Evolutionary conservation across 2,888 invertebrate genomes (phyloP).

Genomic region (Thecophora atra): DNA sequence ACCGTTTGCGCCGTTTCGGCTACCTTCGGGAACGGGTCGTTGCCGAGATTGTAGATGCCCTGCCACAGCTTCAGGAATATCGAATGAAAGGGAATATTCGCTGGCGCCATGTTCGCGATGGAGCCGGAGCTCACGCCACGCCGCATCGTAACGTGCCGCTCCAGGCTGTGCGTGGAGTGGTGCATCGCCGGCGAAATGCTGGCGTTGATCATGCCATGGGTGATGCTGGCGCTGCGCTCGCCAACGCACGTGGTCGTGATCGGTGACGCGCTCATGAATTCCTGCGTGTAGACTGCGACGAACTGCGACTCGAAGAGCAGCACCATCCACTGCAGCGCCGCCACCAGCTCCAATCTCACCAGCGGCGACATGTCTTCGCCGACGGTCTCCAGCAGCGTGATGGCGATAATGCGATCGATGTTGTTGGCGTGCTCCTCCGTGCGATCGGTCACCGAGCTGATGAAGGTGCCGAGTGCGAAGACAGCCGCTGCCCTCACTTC

Average conservation of each 20-base stretch:
- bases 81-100: slow-evolving; percentile 67
- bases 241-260: slow-evolving; percentile 42
- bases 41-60: slow-evolving; percentile 78
- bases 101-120: slow-evolving; percentile 68
- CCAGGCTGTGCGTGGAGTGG: slow-evolving; percentile 65
- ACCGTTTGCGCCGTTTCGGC: slow-evolving; percentile 80
- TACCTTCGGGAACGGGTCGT: slow-evolving; percentile 90
- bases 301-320: slow-evolving; percentile 89
- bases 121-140: slow-evolving; percentile 77
- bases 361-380: slow-evolving; percentile 86
- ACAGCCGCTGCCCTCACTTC: slow-evolving; percentile 95
- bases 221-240: slow-evolving; percentile 56
- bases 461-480: slow-evolving; percentile 93
- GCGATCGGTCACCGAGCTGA: slow-evolving; percentile 83
- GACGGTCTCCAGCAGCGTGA: slow-evolving; percentile 82
- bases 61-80: slow-evolving; percentile 92
- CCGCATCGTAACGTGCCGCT: slow-evolving; percentile 67
- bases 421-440: slow-evolving; percentile 94
- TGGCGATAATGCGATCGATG: slow-evolving; percentile 92
- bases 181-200: slow-evolving; percentile 42
- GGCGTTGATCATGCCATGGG: slow-evolving; percentile 47
- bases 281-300: slow-evolving; percentile 79
- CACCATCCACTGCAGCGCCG: slow-evolving; percentile 87
- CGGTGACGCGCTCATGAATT: slow-evolving; percentile 54
- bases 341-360: slow-evolving; percentile 87